Evolutionary conservation across 2,888 invertebrate species (phyloP).

Genomic region (Apodemia mormo): DNA sequence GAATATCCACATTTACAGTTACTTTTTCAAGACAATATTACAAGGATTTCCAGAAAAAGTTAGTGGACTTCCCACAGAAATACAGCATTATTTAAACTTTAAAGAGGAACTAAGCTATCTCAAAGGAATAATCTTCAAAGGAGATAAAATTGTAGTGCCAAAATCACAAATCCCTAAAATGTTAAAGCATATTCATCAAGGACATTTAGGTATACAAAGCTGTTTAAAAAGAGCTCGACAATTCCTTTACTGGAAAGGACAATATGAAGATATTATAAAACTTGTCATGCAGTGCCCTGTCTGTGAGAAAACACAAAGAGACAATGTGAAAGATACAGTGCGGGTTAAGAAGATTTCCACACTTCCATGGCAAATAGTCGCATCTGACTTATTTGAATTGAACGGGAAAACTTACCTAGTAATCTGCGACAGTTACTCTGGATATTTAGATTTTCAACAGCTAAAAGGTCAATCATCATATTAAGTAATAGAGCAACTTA

Average conservation of each 20-base stretch:
- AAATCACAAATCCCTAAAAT: slow-evolving; percentile 30
- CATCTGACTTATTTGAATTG: slow-evolving; percentile 29
- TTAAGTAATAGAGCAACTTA: slow-evolving; percentile 15
- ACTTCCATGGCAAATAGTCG: slow-evolving; percentile 32
- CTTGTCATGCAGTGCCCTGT: slow-evolving; percentile 17
- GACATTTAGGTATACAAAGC: slow-evolving; percentile 31
- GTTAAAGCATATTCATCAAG: slow-evolving; percentile 28
- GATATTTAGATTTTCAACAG: slow-evolving; percentile 21
- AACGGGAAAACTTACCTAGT: slow-evolving; percentile 26
- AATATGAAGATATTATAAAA: slow-evolving; percentile 16
- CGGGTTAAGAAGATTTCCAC: slow-evolving; percentile 29
- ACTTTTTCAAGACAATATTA: slow-evolving; percentile 24
- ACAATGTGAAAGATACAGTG: slow-evolving; percentile 24
- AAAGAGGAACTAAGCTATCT: slow-evolving; percentile 8
- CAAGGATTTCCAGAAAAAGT: slow-evolving; percentile 29
- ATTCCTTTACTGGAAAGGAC: slow-evolving; percentile 30
- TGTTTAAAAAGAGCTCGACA: slow-evolving; percentile 31
- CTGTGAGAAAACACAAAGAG: slow-evolving; percentile 27
- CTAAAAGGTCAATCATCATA: slow-evolving; percentile 17
- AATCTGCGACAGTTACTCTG: slow-evolving; percentile 21
- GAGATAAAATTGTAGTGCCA: slow-evolving; percentile 29
- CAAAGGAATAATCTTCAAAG: slow-evolving; percentile 31
- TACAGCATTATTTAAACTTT: no score
- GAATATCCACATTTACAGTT: slow-evolving; percentile 29
- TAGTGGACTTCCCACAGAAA: neutral